Base-by-base conservation (phyloP, 2,113 vertebrate species). In the Climacteris rufus region DNA sequence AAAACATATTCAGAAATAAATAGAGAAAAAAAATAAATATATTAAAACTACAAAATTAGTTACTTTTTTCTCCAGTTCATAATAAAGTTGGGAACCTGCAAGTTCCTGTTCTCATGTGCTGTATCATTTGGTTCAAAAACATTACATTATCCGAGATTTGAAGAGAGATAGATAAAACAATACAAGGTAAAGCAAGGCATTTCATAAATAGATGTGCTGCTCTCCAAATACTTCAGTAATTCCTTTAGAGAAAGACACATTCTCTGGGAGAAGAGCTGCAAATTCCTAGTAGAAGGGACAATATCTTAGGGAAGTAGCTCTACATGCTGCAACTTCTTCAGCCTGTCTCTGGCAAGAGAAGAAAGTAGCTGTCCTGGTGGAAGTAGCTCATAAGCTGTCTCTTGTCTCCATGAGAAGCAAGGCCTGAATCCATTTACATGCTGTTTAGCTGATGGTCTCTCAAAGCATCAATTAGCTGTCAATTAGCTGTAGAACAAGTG, bases 391-490 rank as follows among this genome's bases (percentile, higher is more conserved):
- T 79, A 54, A 77, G 53, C 28, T 69, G 13, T 31, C 8, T 22
- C 82, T 87, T 81, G 11, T n/a, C 40, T 71, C 28, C 33, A 21
- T 59, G 60, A 85, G 66, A 68, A 76, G 23, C 23, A 84, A 59
- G 47, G 31, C 28, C 24, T 64, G 61, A 85, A 87, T 68, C 37
- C 12, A 40, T 83, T 71, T 63, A 35, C 57, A 76, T 57, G 60
- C 40, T 87, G 30, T 87, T 90, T 70, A 72, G 65, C 37, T 83
- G 64, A 61, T 52, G 85, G 57, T 75, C 49, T 91, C 85, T 84
- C 53, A 87, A 89, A 96, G 35, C 49, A 87, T 94, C 84, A 87
- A 91, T 95, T 94, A 95, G 63, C 84, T 87, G 81, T 72, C 92
- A 94, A 93, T 84, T 96, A 93, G 30, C 65, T 84, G 64, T 79